phyloP scores from a whole-genome alignment of 2,113 vertebrate species.

The Bagarius yarrelli region DNA sequence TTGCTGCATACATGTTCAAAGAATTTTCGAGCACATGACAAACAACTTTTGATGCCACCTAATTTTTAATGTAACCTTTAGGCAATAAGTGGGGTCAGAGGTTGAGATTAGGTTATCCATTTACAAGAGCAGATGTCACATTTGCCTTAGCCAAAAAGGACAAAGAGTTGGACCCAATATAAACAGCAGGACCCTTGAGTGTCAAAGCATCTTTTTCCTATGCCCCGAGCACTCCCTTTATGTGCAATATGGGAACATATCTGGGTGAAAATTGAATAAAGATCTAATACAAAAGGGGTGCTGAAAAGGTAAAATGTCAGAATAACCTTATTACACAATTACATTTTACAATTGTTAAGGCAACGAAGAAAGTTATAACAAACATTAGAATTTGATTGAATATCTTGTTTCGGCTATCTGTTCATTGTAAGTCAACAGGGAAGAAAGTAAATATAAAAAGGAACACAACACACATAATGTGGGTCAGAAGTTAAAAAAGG shows the following conservation, averaged over 20 bases:
- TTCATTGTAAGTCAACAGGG: background rate
- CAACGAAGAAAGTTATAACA: too few relatives aligned
- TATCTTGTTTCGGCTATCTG: background rate
- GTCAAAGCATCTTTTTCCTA: background rate
- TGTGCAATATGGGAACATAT: slow-evolving; percentile 15
- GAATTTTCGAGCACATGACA: slow-evolving; percentile 14
- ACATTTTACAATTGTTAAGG: too few relatives aligned
- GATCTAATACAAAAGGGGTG: background rate
- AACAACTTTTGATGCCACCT: slow-evolving; percentile 2
- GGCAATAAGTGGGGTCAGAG: slow-evolving; percentile 38
- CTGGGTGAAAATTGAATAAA: slow-evolving; percentile 32
- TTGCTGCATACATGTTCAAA: background rate
- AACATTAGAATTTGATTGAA: too few relatives aligned
- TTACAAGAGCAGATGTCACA: slow-evolving; percentile 49
- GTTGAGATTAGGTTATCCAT: slow-evolving; percentile 17
- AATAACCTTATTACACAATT: slow-evolving; percentile 22
- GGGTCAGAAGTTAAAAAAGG: background rate
- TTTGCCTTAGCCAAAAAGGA: slow-evolving; percentile 18
- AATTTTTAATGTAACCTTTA: slow-evolving; percentile 30
- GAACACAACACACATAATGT: background rate
- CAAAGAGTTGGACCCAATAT: slow-evolving; percentile 11
- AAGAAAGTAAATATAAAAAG: background rate
- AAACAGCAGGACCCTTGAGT: slow-evolving; percentile 32
- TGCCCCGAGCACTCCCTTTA: background rate
- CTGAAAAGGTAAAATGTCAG: slow-evolving; percentile 31